These are phyloP conservation scores for Takifugu ocellatus DNA, from an alignment of 2,797 vertebrate genomes.

Conservation along the genomic window DNA sequence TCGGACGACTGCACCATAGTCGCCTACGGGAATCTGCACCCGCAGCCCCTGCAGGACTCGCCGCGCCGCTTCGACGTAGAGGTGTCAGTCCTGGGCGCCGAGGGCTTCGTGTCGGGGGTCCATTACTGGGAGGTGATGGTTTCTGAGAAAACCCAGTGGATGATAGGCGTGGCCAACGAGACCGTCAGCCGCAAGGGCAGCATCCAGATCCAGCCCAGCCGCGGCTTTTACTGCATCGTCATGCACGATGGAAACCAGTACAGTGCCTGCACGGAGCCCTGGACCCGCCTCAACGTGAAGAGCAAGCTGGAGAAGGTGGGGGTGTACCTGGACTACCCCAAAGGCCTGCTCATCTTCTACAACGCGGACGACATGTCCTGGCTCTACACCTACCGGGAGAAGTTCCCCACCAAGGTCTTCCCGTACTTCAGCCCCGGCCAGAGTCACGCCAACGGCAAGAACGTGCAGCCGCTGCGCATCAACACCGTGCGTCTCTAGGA, in stretches of 20 bases:
- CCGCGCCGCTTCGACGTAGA: conserved; percentile 95
- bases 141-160: conserved; percentile 98
- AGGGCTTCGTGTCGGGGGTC: conserved; percentile 85
- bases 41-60: conserved; percentile 94
- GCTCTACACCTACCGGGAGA: conserved; percentile 96
- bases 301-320: conserved; percentile 97
- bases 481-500: conserved; percentile 92
- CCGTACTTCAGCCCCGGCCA: conserved; percentile 97
- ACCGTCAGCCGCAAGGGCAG: conserved; percentile 92
- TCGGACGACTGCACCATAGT: conserved; percentile 98
- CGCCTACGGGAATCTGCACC: conserved; percentile 94
- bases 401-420: conserved; percentile 88
- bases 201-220: conserved; percentile 96
- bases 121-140: conserved; percentile 99
- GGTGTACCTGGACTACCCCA: conserved; percentile 93
- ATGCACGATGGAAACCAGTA: conserved; percentile 99
- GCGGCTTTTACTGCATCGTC: conserved; percentile 96
- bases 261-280: conserved; percentile 97
- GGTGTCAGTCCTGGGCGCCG: conserved; percentile 90
- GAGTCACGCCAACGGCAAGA: conserved; percentile 97
- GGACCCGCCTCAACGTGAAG: conserved; percentile 95
- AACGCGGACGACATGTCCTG: conserved; percentile 98
- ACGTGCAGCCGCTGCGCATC: conserved; percentile 93
- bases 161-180: conserved; percentile 94
- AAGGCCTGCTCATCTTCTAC: conserved; percentile 97